Percentiles rank a stretch among this genome's conserved stretches.
Evolutionary conservation across 2,888 invertebrate genomes (phyloP).

Genomic region (Crioceris asparagi): DNA sequence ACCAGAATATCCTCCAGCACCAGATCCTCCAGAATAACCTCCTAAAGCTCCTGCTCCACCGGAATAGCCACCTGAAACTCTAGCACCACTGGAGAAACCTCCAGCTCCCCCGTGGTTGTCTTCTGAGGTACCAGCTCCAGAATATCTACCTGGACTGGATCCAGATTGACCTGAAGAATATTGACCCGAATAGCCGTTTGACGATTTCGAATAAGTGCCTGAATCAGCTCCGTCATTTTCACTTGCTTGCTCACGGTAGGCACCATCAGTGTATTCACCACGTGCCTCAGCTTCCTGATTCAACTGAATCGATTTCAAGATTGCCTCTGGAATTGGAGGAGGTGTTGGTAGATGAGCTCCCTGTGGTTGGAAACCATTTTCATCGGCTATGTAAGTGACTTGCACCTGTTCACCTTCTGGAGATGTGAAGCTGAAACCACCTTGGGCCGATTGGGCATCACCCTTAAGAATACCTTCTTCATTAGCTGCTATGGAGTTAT

Average conservation of each 20-base stretch:
- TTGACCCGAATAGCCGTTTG: too few species aligned
- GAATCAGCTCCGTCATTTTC: too few species aligned
- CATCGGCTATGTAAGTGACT: constrained; percentile 42
- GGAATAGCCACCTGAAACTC: too few species aligned
- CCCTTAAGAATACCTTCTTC: constrained; percentile 18
- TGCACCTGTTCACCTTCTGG: constrained; percentile 26
- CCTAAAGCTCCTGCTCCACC: too few species aligned
- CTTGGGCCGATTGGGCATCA: constrained; percentile 18
- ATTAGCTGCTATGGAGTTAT: constrained; percentile 21
- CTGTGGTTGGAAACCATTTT: constrained; percentile 44
- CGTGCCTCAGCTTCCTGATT: constrained; percentile 21
- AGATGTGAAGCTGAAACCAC: constrained; percentile 24
- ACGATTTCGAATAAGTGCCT: too few species aligned
- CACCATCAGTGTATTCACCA: constrained; percentile 17
- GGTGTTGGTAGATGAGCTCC: constrained; percentile 49
- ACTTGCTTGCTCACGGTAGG: constrained; percentile 13
- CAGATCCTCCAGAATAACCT: too few species aligned
- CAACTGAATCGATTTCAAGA: constrained; percentile 34
- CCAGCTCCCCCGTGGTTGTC: too few species aligned
- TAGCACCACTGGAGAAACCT: too few species aligned
- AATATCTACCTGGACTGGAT: too few species aligned
- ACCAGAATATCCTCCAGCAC: too few species aligned
- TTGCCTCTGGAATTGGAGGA: constrained; percentile 47
- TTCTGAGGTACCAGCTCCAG: too few species aligned
- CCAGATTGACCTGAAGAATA: too few species aligned